Evolutionary conservation across 2,888 invertebrate genomes (phyloP).

Genomic region (Caenorhabditis wallacei): DNA sequence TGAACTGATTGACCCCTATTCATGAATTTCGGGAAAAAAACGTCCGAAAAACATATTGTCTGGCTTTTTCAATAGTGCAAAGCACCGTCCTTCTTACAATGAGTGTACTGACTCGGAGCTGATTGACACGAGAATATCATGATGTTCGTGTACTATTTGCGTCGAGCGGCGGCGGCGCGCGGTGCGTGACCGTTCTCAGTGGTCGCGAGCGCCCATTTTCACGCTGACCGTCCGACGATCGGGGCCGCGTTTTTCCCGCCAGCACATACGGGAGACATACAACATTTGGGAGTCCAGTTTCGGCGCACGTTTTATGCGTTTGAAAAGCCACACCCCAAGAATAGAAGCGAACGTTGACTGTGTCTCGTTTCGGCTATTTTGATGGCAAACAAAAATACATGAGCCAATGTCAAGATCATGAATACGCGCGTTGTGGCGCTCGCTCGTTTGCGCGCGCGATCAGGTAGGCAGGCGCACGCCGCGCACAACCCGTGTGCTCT

Average conservation of each 20-base stretch:
- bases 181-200: slow-evolving; percentile 61
- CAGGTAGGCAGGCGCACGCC: slow-evolving; percentile 51
- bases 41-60: too few relatives aligned
- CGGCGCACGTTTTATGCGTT: slow-evolving; percentile 61
- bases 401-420: slow-evolving; percentile 65
- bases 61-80: slow-evolving; percentile 27
- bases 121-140: slow-evolving; percentile 62
- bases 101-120: slow-evolving; percentile 20
- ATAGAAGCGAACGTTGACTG: slow-evolving; percentile 57
- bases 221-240: slow-evolving; percentile 42
- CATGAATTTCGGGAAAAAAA: too few relatives aligned
- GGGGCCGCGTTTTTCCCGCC: slow-evolving; percentile 31
- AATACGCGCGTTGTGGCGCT: slow-evolving; percentile 58
- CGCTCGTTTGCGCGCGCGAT: slow-evolving; percentile 3
- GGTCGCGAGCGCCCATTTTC: slow-evolving; percentile 53
- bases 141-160: slow-evolving; percentile 63
- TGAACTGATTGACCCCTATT: too few relatives aligned
- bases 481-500: slow-evolving; percentile 41
- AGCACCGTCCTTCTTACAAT: slow-evolving; percentile 3
- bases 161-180: slow-evolving; percentile 41
- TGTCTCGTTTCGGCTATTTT: slow-evolving; percentile 20
- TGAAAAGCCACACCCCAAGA: slow-evolving; percentile 44
- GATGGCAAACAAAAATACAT: slow-evolving; percentile 65
- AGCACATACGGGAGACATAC: slow-evolving; percentile 44
- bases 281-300: slow-evolving; percentile 46